A percentile compares a stretch with the other conserved stretches of the same genome.
Conservation (phyloP, 2,113 vertebrate genomes). For the Taurulus bubalis region DNA sequence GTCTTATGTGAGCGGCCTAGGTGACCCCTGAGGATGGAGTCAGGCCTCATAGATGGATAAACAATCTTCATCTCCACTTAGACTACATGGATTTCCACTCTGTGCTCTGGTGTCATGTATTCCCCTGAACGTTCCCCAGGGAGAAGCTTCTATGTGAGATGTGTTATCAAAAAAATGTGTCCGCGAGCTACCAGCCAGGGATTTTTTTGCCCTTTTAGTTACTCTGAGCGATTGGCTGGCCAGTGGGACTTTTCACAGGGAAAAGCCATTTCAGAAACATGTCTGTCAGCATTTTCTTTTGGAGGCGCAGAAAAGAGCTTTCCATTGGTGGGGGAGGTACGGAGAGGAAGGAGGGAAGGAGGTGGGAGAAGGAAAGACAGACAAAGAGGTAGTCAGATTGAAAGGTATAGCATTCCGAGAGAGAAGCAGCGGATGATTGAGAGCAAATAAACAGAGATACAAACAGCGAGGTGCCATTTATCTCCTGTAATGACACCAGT, state of each 20-base stretch:
- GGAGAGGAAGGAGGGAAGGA: neutral
- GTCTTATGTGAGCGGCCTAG: neutral
- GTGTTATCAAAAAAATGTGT: constrained; percentile 55
- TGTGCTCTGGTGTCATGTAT: constrained; percentile 37
- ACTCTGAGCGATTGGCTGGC: constrained; percentile 19
- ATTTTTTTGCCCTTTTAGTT: constrained; percentile 40
- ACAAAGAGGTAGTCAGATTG: neutral
- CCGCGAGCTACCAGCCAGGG: constrained; percentile 5
- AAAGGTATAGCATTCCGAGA: neutral
- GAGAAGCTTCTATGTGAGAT: constrained; percentile 11
- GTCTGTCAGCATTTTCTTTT: constrained; percentile 39
- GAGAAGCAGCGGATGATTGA: neutral
- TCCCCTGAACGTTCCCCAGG: constrained; percentile 30
- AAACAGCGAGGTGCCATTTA: neutral
- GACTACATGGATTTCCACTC: constrained; percentile 47
- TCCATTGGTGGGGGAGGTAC: neutral
- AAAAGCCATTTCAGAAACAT: constrained; percentile 59
- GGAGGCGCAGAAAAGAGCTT: constrained; percentile 19
- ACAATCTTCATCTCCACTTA: constrained; percentile 39
- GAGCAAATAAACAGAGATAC: constrained; percentile 2
- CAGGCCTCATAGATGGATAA: constrained; percentile 18
- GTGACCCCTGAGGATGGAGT: neutral
- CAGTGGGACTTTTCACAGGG: constrained; percentile 61
- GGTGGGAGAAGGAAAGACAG: neutral
- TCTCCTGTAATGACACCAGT: neutral